Evolutionary conservation across 2,113 vertebrate species (phyloP), one percentile per base, ranked within the genome.

Genomic region (Turdus rufiventris): DNA sequence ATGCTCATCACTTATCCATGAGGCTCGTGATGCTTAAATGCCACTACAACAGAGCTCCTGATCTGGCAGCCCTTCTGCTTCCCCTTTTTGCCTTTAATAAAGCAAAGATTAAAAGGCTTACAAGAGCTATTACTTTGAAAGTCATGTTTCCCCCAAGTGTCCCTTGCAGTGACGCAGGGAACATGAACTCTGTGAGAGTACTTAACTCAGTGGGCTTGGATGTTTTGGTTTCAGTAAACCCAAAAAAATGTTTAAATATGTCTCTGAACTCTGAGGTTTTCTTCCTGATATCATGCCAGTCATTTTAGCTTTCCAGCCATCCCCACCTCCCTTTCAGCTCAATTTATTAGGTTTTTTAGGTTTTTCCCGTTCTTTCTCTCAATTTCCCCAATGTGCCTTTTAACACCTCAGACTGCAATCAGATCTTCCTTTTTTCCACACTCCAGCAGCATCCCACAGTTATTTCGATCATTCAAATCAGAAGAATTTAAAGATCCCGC

Each of bases 1-100:
- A 65, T 63, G 57, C 3, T 31, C 72, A 73, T 94, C 91, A 71
- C 70, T 93, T 89, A 90, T 66, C 91, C 53, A 10, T 31, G 71
- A 85, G 85, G 60, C 31, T 82, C 67, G 12, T 28, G 87, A 38
- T 82, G 83, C 78, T 96, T 89, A 97, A 97, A 97, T 94, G 82
- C 74, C 83, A 92, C n/a, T 85, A 76, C 62, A 94, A 17, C 76
- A 66, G 63, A 79, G 47, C n/a, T 78, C 34, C 71, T 96, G 85
- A 50, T 56, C 60, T 93, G 73, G 84, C 62, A 91, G 47, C 80
- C 57, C 36, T 77, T 89, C 68, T 66, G 25, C 79, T 76, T 24
- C 12, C 21, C 48, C 56, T 45, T 82, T 91, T 74, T 83, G 38
- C 70, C 48, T 94, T 95, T 82, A 89, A 88, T 92, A 93, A 94